Percentiles rank a stretch among this genome's conserved stretches.
Evolutionary conservation across 2,797 vertebrate genomes (phyloP).

Genomic region (Darevskia mixta): DNA sequence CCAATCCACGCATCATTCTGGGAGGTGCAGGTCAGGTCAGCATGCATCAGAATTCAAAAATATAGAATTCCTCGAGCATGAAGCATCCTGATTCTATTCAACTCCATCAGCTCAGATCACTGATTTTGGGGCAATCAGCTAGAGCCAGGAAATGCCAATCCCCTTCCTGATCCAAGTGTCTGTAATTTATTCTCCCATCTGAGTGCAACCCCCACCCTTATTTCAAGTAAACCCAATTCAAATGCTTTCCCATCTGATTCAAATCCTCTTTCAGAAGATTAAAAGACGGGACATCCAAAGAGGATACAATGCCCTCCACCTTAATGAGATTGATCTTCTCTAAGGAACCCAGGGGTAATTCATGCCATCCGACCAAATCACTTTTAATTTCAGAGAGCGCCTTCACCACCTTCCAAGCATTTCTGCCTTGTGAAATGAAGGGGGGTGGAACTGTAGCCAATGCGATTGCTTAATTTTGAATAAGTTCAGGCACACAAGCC

Average conservation of each 20-base stretch:
- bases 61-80: background rate
- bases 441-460: background rate
- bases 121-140: conserved; percentile 48
- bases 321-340: conserved; percentile 47
- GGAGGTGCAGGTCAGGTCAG: background rate
- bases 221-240: conserved; percentile 42
- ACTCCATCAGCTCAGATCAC: conserved; percentile 39
- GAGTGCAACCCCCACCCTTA: background rate
- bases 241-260: conserved; percentile 39
- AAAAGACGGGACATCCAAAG: conserved; percentile 44
- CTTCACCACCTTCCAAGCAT: conserved; percentile 14
- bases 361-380: conserved; percentile 34
- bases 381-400: conserved; percentile 48
- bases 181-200: conserved; percentile 43
- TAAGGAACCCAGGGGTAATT: conserved; percentile 44
- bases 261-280: conserved; percentile 60
- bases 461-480: conserved; percentile 10
- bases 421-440: background rate
- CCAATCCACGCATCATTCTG: background rate
- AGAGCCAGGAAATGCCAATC: conserved; percentile 52
- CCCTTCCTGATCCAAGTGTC: conserved; percentile 37
- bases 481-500: background rate
- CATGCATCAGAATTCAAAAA: background rate
- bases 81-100: conserved; percentile 7
- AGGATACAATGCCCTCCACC: conserved; percentile 20